A percentile compares a stretch with the other conserved stretches of the same genome.
These are phyloP conservation scores for Origma solitaria DNA, from an alignment of 2,113 vertebrate genomes.

Conservation along the genomic window DNA sequence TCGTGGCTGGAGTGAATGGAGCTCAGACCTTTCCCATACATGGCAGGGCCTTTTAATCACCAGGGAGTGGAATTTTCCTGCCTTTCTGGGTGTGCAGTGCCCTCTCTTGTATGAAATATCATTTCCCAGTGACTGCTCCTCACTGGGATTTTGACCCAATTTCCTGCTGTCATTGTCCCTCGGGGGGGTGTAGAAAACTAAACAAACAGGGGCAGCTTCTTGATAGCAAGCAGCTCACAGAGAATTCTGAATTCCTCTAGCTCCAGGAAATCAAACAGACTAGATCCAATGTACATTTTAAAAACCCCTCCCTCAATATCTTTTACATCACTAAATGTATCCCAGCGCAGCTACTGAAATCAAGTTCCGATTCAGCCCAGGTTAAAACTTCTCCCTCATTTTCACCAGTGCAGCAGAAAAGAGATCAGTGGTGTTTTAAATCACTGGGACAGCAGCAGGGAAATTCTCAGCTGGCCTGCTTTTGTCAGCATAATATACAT, in stretches of 20 bases:
- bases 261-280: background rate
- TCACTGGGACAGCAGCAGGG: background rate
- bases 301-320: rapidly evolving
- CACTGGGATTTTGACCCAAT: background rate
- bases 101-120: constrained; percentile 45
- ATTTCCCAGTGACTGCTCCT: background rate
- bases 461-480: constrained; percentile 12
- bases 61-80: constrained; percentile 47
- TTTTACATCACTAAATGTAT: background rate
- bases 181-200: background rate
- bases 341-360: background rate
- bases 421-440: background rate
- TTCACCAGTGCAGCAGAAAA: background rate
- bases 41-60: constrained; percentile 51
- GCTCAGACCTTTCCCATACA: constrained; percentile 62
- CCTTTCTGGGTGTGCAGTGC: constrained; percentile 29
- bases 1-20: constrained; percentile 9
- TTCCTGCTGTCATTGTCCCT: background rate
- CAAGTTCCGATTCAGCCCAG: background rate
- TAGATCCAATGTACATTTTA: background rate
- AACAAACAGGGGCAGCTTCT: background rate
- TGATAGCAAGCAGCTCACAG: background rate
- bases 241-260: background rate
- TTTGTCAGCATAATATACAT: constrained; percentile 9
- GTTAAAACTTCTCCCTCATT: background rate